Evolutionary conservation across 2,797 vertebrate species (phyloP), one percentile per base, ranked within the genome.

Genomic region (Eulemur rubriventer): DNA sequence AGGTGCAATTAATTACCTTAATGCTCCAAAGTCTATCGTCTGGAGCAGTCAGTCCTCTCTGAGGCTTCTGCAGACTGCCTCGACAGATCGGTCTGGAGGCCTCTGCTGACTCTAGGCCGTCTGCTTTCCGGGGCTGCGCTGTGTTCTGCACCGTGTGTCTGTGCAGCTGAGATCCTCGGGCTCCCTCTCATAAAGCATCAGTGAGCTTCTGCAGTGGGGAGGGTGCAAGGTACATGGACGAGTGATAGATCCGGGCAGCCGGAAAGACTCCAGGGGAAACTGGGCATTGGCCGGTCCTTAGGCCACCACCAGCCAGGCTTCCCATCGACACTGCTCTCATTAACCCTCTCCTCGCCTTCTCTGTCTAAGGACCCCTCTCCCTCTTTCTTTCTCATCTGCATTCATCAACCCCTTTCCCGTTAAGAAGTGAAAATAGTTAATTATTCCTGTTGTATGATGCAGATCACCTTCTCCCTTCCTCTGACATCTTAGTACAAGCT

Each of bases 161-260:
- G 7, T 30, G 12, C 70, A 26, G 16, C 9, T 43, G 57, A 63
- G 91, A 63, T 8, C 35, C 26, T 57, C 55, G 11, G 59, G 22
- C 30, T 35, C 35, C 33, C 28, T 67, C 50, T 43, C 22, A 38
- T 4, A 7, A 48, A 57, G 55, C 10, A 7, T 8, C n/a, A 20
- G 35, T 13, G 28, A 76, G 35, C 43, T 43, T 63, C 79, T 57
- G 13, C 55, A 61, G 52, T 26, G 1, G 2, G 7, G 11, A 22
- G 18, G 18, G 2, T 17, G 14, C 2, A 35, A 52, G 57, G 7
- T 6, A 13, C 16, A 6, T 17, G 55, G 48, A 69, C 35, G 18
- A 65, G 24, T 20, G 2, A 12, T 1, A 38, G n/a, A 70, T 4
- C 2, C 2, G 18, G 28, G 4, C 26, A 30, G 7, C 9, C 0